Evolutionary conservation across 2,797 vertebrate species (phyloP).

Genomic region (Centropyge bicolor): DNA sequence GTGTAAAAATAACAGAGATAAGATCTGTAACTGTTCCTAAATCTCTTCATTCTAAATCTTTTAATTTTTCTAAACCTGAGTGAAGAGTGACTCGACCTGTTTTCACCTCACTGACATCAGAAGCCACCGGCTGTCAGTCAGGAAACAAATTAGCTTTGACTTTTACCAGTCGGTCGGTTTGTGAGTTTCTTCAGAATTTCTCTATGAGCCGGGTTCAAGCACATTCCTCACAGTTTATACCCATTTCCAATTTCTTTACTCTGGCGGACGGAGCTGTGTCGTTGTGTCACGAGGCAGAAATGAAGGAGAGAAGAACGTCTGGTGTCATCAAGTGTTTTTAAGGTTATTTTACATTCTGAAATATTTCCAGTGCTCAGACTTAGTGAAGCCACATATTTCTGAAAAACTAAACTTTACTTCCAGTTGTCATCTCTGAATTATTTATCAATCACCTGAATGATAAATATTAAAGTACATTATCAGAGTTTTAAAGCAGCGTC

Average conservation of each 20-base stretch:
- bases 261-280: neutral
- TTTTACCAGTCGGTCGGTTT: constrained; percentile 1
- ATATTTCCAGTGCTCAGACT: neutral
- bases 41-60: neutral
- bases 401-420: neutral
- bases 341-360: neutral
- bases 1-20: neutral
- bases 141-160: constrained; percentile 1
- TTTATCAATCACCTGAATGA: neutral
- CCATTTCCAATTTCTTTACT: constrained; percentile 24
- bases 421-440: neutral
- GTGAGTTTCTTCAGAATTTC: constrained; percentile 16
- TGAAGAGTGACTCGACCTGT: neutral
- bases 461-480: neutral
- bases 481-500: neutral
- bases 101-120: neutral
- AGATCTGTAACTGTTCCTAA: neutral
- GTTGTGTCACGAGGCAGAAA: constrained; percentile 20
- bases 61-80: neutral
- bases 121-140: neutral
- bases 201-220: constrained; percentile 7
- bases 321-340: neutral
- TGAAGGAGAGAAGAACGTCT: neutral
- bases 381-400: neutral
- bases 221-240: constrained; percentile 36